Conservation (phyloP, 2,888 invertebrate genomes). For the Caenorhabditis japonica region DNA sequence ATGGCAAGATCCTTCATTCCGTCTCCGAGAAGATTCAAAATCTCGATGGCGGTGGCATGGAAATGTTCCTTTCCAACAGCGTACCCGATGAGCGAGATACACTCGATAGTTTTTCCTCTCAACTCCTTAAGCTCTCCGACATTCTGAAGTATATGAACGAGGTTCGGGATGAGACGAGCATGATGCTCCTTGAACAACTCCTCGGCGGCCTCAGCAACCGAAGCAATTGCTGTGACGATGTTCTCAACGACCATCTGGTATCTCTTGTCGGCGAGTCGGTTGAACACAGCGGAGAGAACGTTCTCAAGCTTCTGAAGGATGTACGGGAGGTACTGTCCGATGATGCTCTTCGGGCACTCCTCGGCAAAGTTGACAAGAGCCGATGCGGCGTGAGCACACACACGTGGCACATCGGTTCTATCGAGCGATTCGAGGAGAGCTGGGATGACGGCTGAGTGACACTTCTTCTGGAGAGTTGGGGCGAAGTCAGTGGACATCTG, state of each 20-base stretch:
- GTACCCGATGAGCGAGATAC: constrained; percentile 93
- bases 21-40: constrained; percentile 78
- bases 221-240: constrained; percentile 83
- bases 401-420: constrained; percentile 91
- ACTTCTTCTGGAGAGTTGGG: constrained; percentile 95
- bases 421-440: constrained; percentile 90
- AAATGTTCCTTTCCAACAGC: constrained; percentile 83
- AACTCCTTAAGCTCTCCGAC: constrained; percentile 80
- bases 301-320: constrained; percentile 91
- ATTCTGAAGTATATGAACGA: constrained; percentile 95
- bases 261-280: constrained; percentile 90
- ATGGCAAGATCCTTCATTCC: constrained; percentile 58
- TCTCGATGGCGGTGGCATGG: constrained; percentile 90
- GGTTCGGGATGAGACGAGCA: constrained; percentile 88
- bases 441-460: constrained; percentile 88
- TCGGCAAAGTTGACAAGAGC: constrained; percentile 99
- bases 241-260: constrained; percentile 97
- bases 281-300: constrained; percentile 91
- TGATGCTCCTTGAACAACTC: constrained; percentile 95
- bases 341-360: constrained; percentile 91
- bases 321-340: constrained; percentile 90
- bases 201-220: constrained; percentile 97
- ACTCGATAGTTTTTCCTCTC: constrained; percentile 98
- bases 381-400: constrained; percentile 91
- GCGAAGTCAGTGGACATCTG: constrained; percentile 99